Evolutionary conservation across 1,140 invertebrate genomes (phyloP), one percentile per base, ranked within the genome.

Genomic region (Drosophila ambigua): DNA sequence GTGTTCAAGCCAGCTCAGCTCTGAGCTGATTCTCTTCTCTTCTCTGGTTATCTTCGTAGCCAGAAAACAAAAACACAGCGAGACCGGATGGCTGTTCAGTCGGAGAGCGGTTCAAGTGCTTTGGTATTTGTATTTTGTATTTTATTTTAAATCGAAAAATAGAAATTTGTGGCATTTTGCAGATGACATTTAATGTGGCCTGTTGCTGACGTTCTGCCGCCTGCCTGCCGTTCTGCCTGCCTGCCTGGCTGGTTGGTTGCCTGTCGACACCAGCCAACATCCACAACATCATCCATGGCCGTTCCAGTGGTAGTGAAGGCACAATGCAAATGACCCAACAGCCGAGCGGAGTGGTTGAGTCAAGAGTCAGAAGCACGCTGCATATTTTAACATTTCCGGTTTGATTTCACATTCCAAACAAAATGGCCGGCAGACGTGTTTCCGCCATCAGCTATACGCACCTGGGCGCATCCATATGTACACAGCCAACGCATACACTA

Each of bases 321-420:
- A 65, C 55, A 63, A 64, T 72, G 41, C 24, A 52, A 66, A 66
- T 74, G 53, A 15, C 15, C 28, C 41, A 52, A 66, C 20, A 55
- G 24, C 20, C 41, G 15, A 39, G 8, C 31, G 44, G 43, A 24
- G 73, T 50, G 53, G 73, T 61, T 39, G 24, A 50, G 51, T 39
- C 52, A 44, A 31, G 71, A 74, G 61, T 75, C 60, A 48, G 61
- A 48, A 71, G 51, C 48, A 76, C 69, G 71, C 75, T 82, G 83
- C 78, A 87, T 87, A 87, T 87, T 87, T 87, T 52, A 81, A 72
- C 83, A 87, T 77, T 82, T 87, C 82, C 83, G 82, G 83, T 82
- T 88, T 87, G 69, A 87, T 87, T 88, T 87, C 83, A 85, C 57
- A 82, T 67, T 82, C 71, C 83, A 87, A 82, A 87, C 83, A 87